Percentiles rank a stretch among this genome's conserved stretches.
phyloP scores from a whole-genome alignment of 1,140 invertebrate species.

The Drosophila nigrodunni region DNA sequence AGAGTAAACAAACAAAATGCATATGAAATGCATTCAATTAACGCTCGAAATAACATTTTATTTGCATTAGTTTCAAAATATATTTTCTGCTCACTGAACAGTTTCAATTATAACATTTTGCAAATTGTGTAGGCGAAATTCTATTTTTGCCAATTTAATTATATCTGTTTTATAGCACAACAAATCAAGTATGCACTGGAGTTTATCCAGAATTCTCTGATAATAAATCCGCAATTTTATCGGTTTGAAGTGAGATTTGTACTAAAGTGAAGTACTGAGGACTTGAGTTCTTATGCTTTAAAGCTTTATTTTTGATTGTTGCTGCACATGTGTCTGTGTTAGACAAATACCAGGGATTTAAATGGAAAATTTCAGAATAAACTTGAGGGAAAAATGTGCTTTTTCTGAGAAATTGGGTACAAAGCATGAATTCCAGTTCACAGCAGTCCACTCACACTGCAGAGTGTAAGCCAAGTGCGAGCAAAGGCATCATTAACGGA shows the following conservation, averaged over 20 bases:
- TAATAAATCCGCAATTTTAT: neutral
- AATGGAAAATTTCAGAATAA: constrained; percentile 1
- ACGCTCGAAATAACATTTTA: neutral
- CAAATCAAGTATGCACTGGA: neutral
- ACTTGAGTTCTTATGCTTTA: constrained; percentile 1
- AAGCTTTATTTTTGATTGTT: neutral
- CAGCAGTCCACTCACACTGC: neutral
- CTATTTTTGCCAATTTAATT: neutral
- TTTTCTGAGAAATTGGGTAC: constrained; percentile 21
- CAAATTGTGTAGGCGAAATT: neutral
- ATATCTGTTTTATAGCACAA: neutral
- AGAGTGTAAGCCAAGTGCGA: constrained; percentile 17
- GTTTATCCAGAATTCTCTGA: neutral
- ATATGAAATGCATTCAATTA: constrained; percentile 2
- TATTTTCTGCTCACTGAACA: neutral
- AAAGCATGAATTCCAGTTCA: constrained; percentile 15
- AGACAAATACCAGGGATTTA: constrained; percentile 9
- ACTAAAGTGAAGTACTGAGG: neutral
- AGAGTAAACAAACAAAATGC: neutral
- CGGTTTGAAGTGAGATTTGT: constrained; percentile 1
- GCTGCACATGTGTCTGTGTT: constrained; percentile 10
- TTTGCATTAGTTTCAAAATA: neutral
- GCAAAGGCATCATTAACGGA: constrained; percentile 28
- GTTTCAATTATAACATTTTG: neutral
- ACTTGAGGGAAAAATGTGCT: constrained; percentile 4